Percentiles rank a stretch among this genome's conserved stretches.
Evolutionary conservation across 2,113 vertebrate genomes (phyloP).

Genomic region (Sebastes schlegelii): DNA sequence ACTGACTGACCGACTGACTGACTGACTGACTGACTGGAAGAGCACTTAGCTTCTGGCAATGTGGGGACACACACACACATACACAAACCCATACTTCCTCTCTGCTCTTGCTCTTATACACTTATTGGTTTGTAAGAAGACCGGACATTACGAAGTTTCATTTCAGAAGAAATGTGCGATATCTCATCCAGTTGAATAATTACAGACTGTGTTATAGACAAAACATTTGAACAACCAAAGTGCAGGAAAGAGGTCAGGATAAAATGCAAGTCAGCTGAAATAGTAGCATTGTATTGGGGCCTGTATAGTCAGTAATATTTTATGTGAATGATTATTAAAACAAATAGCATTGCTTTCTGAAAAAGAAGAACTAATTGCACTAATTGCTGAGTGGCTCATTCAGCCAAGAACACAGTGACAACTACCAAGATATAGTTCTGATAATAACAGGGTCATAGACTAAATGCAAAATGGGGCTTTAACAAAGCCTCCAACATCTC

Average conservation of each 20-base stretch:
- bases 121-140: slow-evolving; percentile 36
- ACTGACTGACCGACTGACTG: slow-evolving; percentile 66
- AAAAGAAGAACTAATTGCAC: no score
- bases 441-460: neutral
- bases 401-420: neutral
- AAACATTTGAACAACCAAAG: slow-evolving; percentile 16
- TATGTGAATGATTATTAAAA: neutral
- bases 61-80: neutral
- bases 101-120: slow-evolving; percentile 5
- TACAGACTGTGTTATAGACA: neutral
- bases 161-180: slow-evolving; percentile 16
- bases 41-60: slow-evolving; percentile 73
- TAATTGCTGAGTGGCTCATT: neutral
- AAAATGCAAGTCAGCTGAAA: neutral
- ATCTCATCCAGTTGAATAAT: slow-evolving; percentile 5
- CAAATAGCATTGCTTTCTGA: neutral
- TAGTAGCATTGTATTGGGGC: neutral
- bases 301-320: neutral
- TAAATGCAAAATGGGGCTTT: neutral
- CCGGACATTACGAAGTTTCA: slow-evolving; percentile 9
- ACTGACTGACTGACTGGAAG: slow-evolving; percentile 71
- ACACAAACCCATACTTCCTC: neutral
- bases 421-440: neutral
- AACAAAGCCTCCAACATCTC: neutral
- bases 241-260: slow-evolving; percentile 13